These are phyloP conservation scores for Corynorhinus townsendii DNA, from an alignment of 2,113 vertebrate species.

Conservation along the genomic window DNA sequence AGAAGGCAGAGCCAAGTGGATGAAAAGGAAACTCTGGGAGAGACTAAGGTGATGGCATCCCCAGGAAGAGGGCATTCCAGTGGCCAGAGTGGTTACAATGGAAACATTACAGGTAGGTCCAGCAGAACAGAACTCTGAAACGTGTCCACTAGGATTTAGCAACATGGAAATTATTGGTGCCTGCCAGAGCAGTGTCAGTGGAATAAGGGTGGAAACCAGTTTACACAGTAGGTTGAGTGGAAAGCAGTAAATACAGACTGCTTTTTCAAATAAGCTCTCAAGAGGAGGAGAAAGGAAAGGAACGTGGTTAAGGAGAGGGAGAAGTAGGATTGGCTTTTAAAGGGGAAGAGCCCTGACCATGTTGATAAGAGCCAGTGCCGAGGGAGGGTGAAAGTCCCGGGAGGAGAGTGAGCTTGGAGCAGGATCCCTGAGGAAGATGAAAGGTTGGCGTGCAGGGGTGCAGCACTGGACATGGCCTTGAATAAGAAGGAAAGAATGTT, in stretches of 20 bases:
- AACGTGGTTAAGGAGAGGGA: not conserved
- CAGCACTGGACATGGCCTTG: not conserved
- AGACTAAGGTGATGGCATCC: not conserved
- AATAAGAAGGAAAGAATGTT: slow-evolving; percentile 26
- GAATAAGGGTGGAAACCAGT: not conserved
- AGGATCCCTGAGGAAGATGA: not conserved
- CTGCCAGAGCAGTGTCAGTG: not conserved
- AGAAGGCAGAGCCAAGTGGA: not conserved
- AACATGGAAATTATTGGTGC: not conserved
- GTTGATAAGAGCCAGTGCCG: not conserved
- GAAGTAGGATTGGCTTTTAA: not conserved
- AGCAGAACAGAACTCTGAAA: not conserved
- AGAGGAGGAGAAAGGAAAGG: not conserved
- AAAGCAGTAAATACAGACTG: not conserved
- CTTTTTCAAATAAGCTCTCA: not conserved
- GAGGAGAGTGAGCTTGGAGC: not conserved
- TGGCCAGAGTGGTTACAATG: not conserved
- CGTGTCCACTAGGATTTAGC: not conserved
- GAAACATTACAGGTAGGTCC: not conserved
- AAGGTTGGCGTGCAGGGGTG: not conserved
- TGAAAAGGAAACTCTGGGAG: not conserved
- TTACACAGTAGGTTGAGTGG: not conserved
- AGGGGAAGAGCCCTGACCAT: not conserved
- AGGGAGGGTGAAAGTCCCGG: not conserved
- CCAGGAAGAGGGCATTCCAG: not conserved